Percentiles rank a stretch among this genome's conserved stretches.
phyloP scores from a whole-genome alignment of 1,140 invertebrate genomes.

The Neuroterus valhalla region DNA sequence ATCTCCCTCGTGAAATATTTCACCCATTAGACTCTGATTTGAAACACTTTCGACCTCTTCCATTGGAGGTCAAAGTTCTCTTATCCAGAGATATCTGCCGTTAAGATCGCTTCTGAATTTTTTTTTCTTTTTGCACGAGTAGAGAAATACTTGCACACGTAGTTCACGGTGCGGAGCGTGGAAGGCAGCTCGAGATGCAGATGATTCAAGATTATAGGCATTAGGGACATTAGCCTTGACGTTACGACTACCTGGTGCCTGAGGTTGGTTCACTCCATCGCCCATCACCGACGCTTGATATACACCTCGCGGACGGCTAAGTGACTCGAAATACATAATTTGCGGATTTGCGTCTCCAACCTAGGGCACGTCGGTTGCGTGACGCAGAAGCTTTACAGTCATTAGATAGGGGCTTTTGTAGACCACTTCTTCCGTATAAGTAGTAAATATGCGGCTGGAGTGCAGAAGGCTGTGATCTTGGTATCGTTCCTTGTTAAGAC shows the following conservation, averaged over 20 bases:
- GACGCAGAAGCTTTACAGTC: neutral
- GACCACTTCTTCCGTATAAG: no score
- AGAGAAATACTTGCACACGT: constrained; percentile 33
- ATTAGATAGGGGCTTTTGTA: neutral
- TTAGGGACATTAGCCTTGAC: constrained; percentile 62
- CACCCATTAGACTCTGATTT: no score
- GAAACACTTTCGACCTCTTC: no score
- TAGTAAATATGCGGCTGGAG: no score
- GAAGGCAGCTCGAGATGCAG: constrained; percentile 51
- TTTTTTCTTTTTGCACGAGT: no score
- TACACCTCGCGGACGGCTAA: constrained; percentile 53
- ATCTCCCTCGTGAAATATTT: no score
- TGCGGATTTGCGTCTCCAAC: constrained; percentile 53
- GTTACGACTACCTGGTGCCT: constrained; percentile 44
- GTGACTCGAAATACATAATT: constrained; percentile 61
- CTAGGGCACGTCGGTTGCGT: constrained; percentile 36
- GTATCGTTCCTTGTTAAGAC: no score
- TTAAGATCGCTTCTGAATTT: no score
- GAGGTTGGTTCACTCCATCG: constrained; percentile 37
- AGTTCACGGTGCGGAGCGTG: constrained; percentile 44
- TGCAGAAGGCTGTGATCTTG: no score
- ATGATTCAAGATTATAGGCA: constrained; percentile 65
- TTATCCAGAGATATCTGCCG: no score
- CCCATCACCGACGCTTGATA: constrained; percentile 53
- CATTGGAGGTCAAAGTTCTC: neutral